Evolutionary conservation across 2,113 vertebrate species (phyloP).

Genomic region (Poeciliopsis prolifica): DNA sequence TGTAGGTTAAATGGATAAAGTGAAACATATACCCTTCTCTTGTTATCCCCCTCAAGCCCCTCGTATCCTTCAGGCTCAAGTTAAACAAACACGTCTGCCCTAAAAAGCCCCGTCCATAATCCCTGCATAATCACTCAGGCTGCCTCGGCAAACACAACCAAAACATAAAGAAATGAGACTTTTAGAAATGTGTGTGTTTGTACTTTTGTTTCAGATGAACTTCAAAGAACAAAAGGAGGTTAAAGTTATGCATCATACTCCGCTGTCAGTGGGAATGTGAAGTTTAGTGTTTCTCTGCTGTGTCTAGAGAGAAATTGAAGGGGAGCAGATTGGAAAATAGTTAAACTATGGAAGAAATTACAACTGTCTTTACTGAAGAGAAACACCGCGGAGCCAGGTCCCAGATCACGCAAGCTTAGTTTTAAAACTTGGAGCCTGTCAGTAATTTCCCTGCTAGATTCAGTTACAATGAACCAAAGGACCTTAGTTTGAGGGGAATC

Average conservation of each 20-base stretch:
- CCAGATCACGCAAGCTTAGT: background rate
- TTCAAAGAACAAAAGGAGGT: conserved; percentile 25
- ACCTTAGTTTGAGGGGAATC: background rate
- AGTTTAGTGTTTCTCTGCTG: conserved; percentile 11
- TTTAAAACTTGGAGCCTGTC: background rate
- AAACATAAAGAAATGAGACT: conserved; percentile 27
- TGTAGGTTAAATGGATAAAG: conserved; percentile 31
- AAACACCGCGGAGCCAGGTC: background rate
- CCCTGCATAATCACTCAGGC: conserved; percentile 50
- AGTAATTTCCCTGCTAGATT: too few relatives aligned
- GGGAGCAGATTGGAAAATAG: background rate
- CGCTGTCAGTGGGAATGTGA: conserved; percentile 9
- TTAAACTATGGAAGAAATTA: conserved; percentile 3
- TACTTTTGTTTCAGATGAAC: conserved; percentile 31
- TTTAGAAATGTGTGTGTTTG: conserved; percentile 1
- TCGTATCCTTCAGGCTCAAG: conserved; percentile 54
- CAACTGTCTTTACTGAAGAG: background rate
- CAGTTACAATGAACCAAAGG: background rate
- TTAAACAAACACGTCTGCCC: conserved; percentile 68
- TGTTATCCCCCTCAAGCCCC: conserved; percentile 54
- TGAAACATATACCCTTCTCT: conserved; percentile 10
- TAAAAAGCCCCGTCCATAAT: conserved; percentile 62
- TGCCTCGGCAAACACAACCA: conserved; percentile 39
- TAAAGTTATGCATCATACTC: conserved; percentile 20
- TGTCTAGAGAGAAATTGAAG: conserved; percentile 20